Conservation (phyloP, 1,140 invertebrate genomes). For the Papilio polytes region DNA sequence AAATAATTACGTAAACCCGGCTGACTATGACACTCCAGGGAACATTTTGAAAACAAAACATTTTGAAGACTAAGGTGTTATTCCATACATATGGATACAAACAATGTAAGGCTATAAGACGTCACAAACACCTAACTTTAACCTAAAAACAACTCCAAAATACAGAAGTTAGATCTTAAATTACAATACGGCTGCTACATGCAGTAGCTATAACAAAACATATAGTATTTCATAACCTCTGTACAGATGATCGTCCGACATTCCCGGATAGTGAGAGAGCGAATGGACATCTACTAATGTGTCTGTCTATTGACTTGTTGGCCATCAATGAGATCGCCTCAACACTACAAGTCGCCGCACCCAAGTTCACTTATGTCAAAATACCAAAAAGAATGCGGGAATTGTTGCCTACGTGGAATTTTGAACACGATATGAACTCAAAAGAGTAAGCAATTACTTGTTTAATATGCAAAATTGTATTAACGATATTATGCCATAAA, state of each 20-base stretch:
- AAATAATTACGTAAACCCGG: no score
- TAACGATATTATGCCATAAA: neutral
- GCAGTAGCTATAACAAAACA: no score
- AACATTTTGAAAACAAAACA: no score
- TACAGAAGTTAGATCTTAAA: no score
- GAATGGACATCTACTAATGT: constrained; percentile 58
- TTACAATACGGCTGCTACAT: no score
- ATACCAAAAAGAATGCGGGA: constrained; percentile 47
- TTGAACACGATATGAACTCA: constrained; percentile 16
- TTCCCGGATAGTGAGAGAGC: constrained; percentile 49
- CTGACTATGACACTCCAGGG: neutral
- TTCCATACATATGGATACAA: no score
- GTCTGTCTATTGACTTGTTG: constrained; percentile 52
- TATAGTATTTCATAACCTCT: neutral
- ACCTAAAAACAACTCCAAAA: no score
- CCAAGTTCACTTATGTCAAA: constrained; percentile 46
- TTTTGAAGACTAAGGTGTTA: no score
- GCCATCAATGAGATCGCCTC: constrained; percentile 49
- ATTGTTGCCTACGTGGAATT: constrained; percentile 54
- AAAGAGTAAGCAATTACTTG: constrained; percentile 29
- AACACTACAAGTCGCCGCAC: constrained; percentile 42
- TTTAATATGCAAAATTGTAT: neutral
- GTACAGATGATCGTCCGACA: constrained; percentile 44
- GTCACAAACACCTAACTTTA: neutral
- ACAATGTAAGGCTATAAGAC: neutral